phyloP scores from a whole-genome alignment of 2,888 invertebrate genomes.

The Clostera curtula region DNA sequence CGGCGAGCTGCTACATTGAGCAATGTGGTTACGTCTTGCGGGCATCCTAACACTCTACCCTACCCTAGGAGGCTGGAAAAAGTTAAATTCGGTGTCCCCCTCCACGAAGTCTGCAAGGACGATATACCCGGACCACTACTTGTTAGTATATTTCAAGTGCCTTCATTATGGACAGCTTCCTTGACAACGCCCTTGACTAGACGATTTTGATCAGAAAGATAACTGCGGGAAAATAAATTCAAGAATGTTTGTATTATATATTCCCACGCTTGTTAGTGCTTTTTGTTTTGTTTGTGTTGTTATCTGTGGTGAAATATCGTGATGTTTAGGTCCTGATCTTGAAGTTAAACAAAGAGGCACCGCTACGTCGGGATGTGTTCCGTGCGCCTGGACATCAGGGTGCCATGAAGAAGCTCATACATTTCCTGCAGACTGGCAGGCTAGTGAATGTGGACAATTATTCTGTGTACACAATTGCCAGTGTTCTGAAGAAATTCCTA shows the following conservation, averaged over 20 bases:
- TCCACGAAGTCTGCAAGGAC: conserved; percentile 95
- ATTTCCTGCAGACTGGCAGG: conserved; percentile 91
- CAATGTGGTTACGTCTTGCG: conserved; percentile 93
- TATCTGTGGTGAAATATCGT: conserved; percentile 13
- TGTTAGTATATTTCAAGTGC: conserved; percentile 70
- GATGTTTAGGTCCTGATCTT: conserved; percentile 86
- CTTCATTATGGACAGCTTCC: conserved; percentile 8
- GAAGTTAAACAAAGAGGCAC: conserved; percentile 96
- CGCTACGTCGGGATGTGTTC: conserved; percentile 94
- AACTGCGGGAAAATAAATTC: too few relatives aligned
- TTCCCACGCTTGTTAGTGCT: neutral
- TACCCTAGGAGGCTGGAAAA: conserved; percentile 91
- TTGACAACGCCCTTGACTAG: conserved; percentile 20
- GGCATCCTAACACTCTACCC: conserved; percentile 85
- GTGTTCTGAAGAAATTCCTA: conserved; percentile 97
- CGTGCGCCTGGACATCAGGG: conserved; percentile 96
- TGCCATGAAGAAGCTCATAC: conserved; percentile 94
- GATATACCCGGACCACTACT: conserved; percentile 95
- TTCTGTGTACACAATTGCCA: conserved; percentile 98
- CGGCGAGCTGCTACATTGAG: conserved; percentile 92
- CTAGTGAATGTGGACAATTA: conserved; percentile 95
- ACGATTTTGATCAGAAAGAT: conserved; percentile 9
- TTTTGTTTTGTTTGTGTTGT: conserved; percentile 8
- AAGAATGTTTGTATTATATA: too few relatives aligned
- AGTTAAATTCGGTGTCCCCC: conserved; percentile 94